These are phyloP conservation scores for Hippoglossus hippoglossus DNA, from an alignment of 2,797 vertebrate genomes.

Conservation along the genomic window DNA sequence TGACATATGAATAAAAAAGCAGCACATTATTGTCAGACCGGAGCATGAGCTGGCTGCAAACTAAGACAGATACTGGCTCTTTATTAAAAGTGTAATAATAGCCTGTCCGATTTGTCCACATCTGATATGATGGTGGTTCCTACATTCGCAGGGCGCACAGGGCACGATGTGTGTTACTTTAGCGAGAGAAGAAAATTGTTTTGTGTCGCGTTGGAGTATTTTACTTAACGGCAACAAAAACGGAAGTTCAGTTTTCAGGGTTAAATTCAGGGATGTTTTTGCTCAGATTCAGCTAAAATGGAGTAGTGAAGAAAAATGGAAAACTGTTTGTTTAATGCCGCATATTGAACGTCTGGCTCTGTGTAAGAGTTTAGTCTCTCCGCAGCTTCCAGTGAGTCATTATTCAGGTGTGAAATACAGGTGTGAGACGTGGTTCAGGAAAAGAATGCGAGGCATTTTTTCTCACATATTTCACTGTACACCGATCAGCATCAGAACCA, in stretches of 20 bases:
- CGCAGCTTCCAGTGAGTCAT: not conserved
- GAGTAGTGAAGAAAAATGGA: not conserved
- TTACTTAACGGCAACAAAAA: conserved; percentile 28
- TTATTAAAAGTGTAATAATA: conserved; percentile 27
- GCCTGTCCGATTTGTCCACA: conserved; percentile 14
- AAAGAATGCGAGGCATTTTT: not conserved
- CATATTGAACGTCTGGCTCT: not conserved
- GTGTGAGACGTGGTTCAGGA: not conserved
- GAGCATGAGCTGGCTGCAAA: conserved; percentile 15
- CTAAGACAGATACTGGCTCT: conserved; percentile 4
- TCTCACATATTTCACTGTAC: not conserved
- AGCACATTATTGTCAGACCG: conserved; percentile 20
- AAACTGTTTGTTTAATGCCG: conserved; percentile 22
- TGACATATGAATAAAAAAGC: conserved; percentile 33
- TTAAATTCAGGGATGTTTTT: conserved; percentile 18
- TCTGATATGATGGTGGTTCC: conserved; percentile 16
- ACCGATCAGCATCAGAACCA: too few species aligned
- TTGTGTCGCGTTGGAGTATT: conserved; percentile 52
- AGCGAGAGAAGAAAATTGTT: conserved; percentile 42
- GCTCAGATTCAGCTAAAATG: not conserved
- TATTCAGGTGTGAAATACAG: conserved; percentile 18
- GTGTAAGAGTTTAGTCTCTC: not conserved
- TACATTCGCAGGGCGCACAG: conserved; percentile 13
- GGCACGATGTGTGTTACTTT: conserved; percentile 41
- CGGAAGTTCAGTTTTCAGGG: conserved; percentile 13